Percentiles rank a stretch among this genome's conserved stretches.
Conservation (phyloP, 2,888 invertebrate species). For the Agriotes lineatus region DNA sequence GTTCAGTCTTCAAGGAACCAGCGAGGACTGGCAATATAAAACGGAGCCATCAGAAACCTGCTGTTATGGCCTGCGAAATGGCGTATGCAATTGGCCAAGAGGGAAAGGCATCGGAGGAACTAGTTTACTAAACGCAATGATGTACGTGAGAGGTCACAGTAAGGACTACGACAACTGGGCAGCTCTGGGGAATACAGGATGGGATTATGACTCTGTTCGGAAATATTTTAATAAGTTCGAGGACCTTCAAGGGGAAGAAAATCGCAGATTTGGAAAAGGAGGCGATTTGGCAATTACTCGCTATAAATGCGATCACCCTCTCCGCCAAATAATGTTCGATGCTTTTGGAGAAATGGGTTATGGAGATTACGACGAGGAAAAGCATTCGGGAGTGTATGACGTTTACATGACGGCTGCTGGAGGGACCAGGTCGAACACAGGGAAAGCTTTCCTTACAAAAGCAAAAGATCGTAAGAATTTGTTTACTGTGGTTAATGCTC, state of each 20-base stretch:
- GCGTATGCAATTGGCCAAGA: constrained; percentile 90
- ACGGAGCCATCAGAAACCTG: constrained; percentile 85
- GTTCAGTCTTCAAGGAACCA: constrained; percentile 87
- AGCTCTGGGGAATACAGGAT: constrained; percentile 84
- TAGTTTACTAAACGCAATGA: constrained; percentile 91
- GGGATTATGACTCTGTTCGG: constrained; percentile 85
- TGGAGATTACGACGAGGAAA: constrained; percentile 57
- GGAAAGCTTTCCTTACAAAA: constrained; percentile 70
- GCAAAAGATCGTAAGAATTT: constrained; percentile 70
- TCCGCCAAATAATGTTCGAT: constrained; percentile 32
- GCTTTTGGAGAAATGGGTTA: constrained; percentile 57
- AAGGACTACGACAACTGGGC: constrained; percentile 92
- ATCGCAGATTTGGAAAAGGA: constrained; percentile 37
- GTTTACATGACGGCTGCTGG: constrained; percentile 63
- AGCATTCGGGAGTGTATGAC: constrained; percentile 60
- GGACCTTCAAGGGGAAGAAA: constrained; percentile 33
- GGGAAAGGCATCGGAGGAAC: constrained; percentile 92
- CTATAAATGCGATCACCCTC: constrained; percentile 21
- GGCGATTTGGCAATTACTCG: constrained; percentile 42
- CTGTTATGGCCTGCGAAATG: constrained; percentile 88
- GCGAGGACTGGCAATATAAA: constrained; percentile 93
- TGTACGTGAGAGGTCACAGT: constrained; percentile 89
- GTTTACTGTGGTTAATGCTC: constrained; percentile 68
- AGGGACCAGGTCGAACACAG: constrained; percentile 69
- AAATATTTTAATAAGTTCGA: constrained; percentile 81